Base-by-base conservation (phyloP, 2,888 invertebrate genomes). In the Drosophila flavopinicola region DNA sequence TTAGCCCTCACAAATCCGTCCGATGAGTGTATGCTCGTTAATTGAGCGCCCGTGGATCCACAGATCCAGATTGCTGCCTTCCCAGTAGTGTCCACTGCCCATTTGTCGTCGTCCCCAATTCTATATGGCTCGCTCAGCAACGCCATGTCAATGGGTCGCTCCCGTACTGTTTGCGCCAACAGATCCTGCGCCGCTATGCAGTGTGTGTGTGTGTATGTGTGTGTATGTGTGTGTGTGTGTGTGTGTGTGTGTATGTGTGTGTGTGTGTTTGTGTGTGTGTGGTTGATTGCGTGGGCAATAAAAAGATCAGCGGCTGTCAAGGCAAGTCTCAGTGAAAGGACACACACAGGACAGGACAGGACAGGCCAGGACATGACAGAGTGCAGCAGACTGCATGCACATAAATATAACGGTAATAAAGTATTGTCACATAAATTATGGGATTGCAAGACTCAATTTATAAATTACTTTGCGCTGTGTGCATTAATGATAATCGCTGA, bases 221-320 rank as follows among this genome's bases (percentile, higher is more conserved):
- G 57, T 48, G 59, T n/a, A n/a, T n/a, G n/a, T n/a, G 15, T 15
- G 35, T 13, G 13, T 15, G 35, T 23, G 32, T 30, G 49, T 24
- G 15, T 27, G 47, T 23, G 5, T 23, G 6, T 24, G 33, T 38
- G 29, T 17, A 13, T 15, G 11, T 38, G 30, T 15, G 51, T 42
- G 38, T 6, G 42, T 32, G 39, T 32, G 27, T 15, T 25, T 23
- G 45, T n/a, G 39, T 42, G 39, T 10, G 27, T 44, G 59, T 23
- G 58, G 44, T 47, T 39, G 61, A 54, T 66, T 52, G 71, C 47
- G 45, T 48, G 57, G 45, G 68, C 73, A 75, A 82, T 79, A 84
- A 87, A 87, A 87, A 87, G 88, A 80, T 80, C 80, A 83, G 52
- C 63, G 39, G 38, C 53, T 72, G 71, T 72, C 77, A 63, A 53